phyloP scores from a whole-genome alignment of 2,888 invertebrate genomes.

The Rhamphomyia laevipes region DNA sequence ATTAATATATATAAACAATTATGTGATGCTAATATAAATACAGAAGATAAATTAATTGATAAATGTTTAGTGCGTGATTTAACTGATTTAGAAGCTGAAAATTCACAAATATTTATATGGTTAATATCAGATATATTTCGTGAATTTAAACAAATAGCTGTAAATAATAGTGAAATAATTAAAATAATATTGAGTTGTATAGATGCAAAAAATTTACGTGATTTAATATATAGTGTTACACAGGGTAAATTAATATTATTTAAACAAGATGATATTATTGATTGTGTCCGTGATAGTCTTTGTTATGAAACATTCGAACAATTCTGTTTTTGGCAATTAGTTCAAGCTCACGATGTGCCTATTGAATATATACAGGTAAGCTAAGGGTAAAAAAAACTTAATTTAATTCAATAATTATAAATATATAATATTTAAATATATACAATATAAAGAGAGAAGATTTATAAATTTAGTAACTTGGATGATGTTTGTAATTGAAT shows the following conservation, averaged over 20 bases:
- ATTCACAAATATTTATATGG: conserved; percentile 80
- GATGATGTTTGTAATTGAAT: too few species aligned
- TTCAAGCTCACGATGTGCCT: conserved; percentile 87
- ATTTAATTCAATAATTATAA: background rate
- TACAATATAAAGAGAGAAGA: too few species aligned
- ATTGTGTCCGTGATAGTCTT: conserved; percentile 69
- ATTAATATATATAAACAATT: conserved; percentile 80
- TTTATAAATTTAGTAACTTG: too few species aligned
- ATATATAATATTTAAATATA: too few species aligned
- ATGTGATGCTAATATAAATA: conserved; percentile 47
- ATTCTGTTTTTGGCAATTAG: conserved; percentile 91
- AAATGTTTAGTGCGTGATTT: conserved; percentile 70
- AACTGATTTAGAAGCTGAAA: conserved; percentile 78
- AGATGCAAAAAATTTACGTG: conserved; percentile 82
- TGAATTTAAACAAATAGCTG: conserved; percentile 75
- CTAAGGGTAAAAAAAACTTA: background rate
- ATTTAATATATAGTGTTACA: conserved; percentile 79
- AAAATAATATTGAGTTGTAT: conserved; percentile 82
- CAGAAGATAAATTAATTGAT: conserved; percentile 36
- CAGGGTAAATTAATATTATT: conserved; percentile 80
- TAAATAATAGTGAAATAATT: conserved; percentile 79
- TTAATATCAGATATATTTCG: conserved; percentile 86
- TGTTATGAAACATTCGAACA: conserved; percentile 97
- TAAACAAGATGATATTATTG: conserved; percentile 58
- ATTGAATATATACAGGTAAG: conserved; percentile 63